Evolutionary conservation across 2,888 invertebrate genomes (phyloP), one percentile per base, ranked within the genome.

Genomic region (Melanophora roralis): DNA sequence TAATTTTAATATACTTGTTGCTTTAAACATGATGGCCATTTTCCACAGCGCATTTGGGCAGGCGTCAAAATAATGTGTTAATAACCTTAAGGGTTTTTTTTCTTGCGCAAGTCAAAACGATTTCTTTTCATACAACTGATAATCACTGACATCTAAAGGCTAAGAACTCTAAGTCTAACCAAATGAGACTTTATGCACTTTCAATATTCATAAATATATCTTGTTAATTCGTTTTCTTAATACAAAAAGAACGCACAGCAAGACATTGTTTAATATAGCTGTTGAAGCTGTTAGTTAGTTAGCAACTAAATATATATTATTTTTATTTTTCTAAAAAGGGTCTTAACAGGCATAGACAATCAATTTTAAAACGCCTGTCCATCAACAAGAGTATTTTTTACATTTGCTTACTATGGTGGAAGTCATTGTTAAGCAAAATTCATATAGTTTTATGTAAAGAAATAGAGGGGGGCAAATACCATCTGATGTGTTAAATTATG

Each of bases 61-160:
- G 76, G 80, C 80, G 75, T 80, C 76, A 80, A 68, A 80, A 68
- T 80, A 80, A 72, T 72, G 76, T 80, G 80, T 80, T 80, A 80
- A 80, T 75, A 67, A 68, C 67, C 80, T 64, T 9, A 62, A 76
- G 64, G 75, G 55, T 19, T 64, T 23, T n/a, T 65, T 40, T 59
- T 36, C 27, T 36, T 36, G 3, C 21, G 19, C 6, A 43, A 69
- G 7, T 21, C 55, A 43, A 19, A 36, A 36, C 12, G 14, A 59
- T 49, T 49, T 57, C 34, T 49, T 59, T 36, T 55, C 45, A 38
- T n/a, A 45, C 12, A 11, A 9, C 21, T 49, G 65, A 47, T 72
- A 45, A 72, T 38, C 64, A n/a, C 14, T 1, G 8, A 27, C 45
- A 14, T 55, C 12, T 11, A 49, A 38, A 45, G 40, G 32, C 51